These are phyloP conservation scores for Agonum fuliginosum DNA, from an alignment of 2,888 invertebrate species.

Conservation along the genomic window DNA sequence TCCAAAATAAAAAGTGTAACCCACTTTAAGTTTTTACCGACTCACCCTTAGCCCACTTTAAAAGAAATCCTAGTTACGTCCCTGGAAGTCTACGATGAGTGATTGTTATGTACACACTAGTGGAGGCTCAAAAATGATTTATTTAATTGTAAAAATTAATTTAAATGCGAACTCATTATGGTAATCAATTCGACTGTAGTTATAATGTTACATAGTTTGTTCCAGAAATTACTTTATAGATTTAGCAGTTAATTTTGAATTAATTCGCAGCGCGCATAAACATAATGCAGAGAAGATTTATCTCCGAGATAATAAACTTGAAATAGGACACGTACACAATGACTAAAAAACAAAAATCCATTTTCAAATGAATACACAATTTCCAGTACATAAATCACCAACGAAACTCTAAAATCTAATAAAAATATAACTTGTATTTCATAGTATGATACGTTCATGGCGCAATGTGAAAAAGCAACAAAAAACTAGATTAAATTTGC, in stretches of 20 bases:
- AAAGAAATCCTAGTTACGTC: too few species aligned
- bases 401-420: constrained; percentile 42
- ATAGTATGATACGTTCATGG: constrained; percentile 39
- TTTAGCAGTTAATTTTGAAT: background rate
- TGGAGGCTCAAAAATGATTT: too few species aligned
- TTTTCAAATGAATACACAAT: constrained; percentile 43
- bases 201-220: background rate
- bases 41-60: too few species aligned
- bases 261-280: background rate
- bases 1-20: too few species aligned
- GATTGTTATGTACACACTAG: too few species aligned
- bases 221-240: background rate
- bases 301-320: background rate
- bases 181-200: too few species aligned
- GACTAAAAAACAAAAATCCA: constrained; percentile 31
- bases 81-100: too few species aligned
- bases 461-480: constrained; percentile 21
- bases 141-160: background rate
- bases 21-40: too few species aligned
- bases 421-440: constrained; percentile 44
- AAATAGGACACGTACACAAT: background rate
- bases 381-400: constrained; percentile 36
- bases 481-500: constrained; percentile 56
- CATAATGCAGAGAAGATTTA: background rate
- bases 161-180: too few species aligned